Evolutionary conservation across 2,888 invertebrate genomes (phyloP).

Genomic region (Nymphalis c-album): DNA sequence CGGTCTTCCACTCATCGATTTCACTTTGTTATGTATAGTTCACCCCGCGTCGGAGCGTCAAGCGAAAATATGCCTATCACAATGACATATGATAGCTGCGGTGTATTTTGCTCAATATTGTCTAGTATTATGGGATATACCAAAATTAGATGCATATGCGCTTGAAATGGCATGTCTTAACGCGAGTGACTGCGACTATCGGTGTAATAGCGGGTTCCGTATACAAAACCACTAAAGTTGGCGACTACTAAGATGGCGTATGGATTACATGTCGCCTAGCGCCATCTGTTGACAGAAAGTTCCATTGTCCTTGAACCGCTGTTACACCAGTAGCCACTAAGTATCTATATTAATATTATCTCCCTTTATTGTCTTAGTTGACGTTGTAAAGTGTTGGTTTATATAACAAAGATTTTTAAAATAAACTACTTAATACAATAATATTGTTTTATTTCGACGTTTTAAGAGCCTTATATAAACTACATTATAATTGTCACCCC

Average conservation of each 20-base stretch:
- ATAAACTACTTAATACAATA: slow-evolving; percentile 78
- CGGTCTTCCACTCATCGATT: slow-evolving; percentile 59
- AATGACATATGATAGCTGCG: slow-evolving; percentile 27
- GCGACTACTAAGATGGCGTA: background rate
- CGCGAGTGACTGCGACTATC: slow-evolving; percentile 14
- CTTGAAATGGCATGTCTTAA: slow-evolving; percentile 13
- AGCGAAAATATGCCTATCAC: slow-evolving; percentile 33
- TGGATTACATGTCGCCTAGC: background rate
- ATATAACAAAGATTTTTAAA: slow-evolving; percentile 81
- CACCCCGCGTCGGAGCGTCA: slow-evolving; percentile 35
- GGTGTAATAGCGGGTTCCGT: slow-evolving; percentile 18
- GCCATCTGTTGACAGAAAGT: background rate
- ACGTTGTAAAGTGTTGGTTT: slow-evolving; percentile 78
- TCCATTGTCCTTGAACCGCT: slow-evolving; percentile 9
- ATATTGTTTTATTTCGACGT: slow-evolving; percentile 55
- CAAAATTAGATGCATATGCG: slow-evolving; percentile 27
- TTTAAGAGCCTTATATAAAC: background rate
- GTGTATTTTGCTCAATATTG: slow-evolving; percentile 66
- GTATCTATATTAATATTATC: slow-evolving; percentile 47
- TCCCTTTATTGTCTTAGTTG: slow-evolving; percentile 61
- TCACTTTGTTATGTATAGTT: slow-evolving; percentile 69
- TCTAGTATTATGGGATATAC: slow-evolving; percentile 59
- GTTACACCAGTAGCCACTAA: slow-evolving; percentile 32
- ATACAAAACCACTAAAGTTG: background rate
- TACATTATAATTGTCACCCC: background rate